Evolutionary conservation across 2,797 vertebrate species (phyloP).

Genomic region (Triplophysa bombifrons): DNA sequence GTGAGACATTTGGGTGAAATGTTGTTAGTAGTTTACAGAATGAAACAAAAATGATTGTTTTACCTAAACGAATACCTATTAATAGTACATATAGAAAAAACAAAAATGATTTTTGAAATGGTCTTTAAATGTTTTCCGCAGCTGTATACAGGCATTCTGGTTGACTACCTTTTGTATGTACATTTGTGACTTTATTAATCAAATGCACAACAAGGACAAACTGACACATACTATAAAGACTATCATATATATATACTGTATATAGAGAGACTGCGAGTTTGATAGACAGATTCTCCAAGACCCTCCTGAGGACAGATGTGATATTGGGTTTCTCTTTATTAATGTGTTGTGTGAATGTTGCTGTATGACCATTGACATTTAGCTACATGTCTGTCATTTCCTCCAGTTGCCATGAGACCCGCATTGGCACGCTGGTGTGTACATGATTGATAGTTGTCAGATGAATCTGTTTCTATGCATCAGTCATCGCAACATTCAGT

Average conservation of each 20-base stretch:
- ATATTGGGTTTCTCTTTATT: conserved; percentile 31
- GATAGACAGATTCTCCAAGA: neutral
- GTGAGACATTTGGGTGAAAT: too few species aligned
- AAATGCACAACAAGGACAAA: neutral
- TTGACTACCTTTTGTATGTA: too few species aligned
- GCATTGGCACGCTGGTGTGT: conserved; percentile 3
- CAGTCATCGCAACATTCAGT: neutral
- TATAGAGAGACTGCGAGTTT: neutral
- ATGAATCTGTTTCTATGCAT: neutral
- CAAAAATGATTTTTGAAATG: too few species aligned
- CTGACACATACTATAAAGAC: neutral
- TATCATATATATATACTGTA: neutral
- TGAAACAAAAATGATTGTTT: too few species aligned
- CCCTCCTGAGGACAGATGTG: conserved; percentile 6
- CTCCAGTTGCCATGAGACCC: conserved; percentile 10
- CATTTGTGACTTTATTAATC: too few species aligned
- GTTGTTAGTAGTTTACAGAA: too few species aligned
- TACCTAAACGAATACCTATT: too few species aligned
- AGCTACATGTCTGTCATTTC: conserved; percentile 14
- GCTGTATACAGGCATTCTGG: too few species aligned
- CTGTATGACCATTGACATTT: conserved; percentile 17
- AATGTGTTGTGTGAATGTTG: conserved; percentile 17
- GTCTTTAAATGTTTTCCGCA: too few species aligned
- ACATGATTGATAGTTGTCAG: neutral
- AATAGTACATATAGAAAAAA: too few species aligned